Base-by-base conservation (phyloP, 2,888 invertebrate genomes). In the Glyphotaelius pellucidus region DNA sequence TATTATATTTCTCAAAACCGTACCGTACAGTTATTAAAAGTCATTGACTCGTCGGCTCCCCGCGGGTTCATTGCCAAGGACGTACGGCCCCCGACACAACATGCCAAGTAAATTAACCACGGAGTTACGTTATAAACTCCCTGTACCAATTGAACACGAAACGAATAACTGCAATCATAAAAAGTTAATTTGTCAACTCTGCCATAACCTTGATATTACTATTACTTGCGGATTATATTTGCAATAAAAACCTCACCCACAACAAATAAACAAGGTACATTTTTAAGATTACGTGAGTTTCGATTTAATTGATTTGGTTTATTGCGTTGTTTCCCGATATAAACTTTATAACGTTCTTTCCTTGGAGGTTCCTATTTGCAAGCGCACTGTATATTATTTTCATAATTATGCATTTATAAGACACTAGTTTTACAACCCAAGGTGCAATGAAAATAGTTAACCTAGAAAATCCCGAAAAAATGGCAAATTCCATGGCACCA, bases 31-130 rank as follows among this genome's bases (percentile, higher is more conserved):
- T 67, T 67, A 67, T 67, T 32, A 32, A 32, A n/a, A 38, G 83
- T 83, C 35, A 83, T 31, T 83, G 35, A 83, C 31, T 32, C 83
- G 83, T 32, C 15, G 81, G 30, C 81, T 81, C 81, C 31, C 31
- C 83, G 83, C 35, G 35, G 83, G 83, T 67, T 83, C 83, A 83
- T 38, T 83, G 83, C 35, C 83, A 83, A 83, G 83, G 83, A 83
- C 83, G 83, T 15, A 25, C 25, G 25, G 67, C 67, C n/a, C n/a
- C n/a, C 67, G 67, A 67, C 25, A 67, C 2, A 67, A 9, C 67
- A 67, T 67, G 67, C 25, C 5, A 25, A 67, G 67, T 25, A 67
- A 67, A 67, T 67, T 67, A 67, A 67, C 67, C 19, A n/a, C 25
- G 67, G 67, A 67, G 9, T 67, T 67, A n/a, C 67, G 67, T 67